These are phyloP conservation scores for Oncorhynchus tshawytscha DNA, from an alignment of 2,113 vertebrate genomes.

Conservation along the genomic window DNA sequence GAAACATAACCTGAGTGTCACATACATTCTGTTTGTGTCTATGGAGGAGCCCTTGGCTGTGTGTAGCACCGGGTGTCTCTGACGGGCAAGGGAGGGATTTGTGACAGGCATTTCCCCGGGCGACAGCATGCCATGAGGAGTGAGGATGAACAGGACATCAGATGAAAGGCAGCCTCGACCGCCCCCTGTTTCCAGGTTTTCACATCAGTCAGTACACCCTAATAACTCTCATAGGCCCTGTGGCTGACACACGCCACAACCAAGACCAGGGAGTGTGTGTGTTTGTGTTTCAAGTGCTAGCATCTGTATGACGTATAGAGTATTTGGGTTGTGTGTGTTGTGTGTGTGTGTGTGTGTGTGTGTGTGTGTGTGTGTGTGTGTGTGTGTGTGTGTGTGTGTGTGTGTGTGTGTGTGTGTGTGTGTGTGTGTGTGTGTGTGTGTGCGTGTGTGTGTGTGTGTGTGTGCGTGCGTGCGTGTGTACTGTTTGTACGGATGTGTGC, in stretches of 20 bases:
- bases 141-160: conserved; percentile 73
- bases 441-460: too few relatives aligned
- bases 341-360: too few relatives aligned
- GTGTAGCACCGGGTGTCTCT: conserved; percentile 47
- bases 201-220: conserved; percentile 50
- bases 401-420: too few relatives aligned
- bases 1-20: too few relatives aligned
- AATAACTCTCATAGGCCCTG: conserved; percentile 57
- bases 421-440: too few relatives aligned
- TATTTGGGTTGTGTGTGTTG: not conserved
- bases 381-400: too few relatives aligned
- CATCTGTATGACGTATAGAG: not conserved
- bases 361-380: too few relatives aligned
- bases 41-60: conserved; percentile 15
- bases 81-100: conserved; percentile 64
- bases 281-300: not conserved
- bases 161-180: conserved; percentile 68
- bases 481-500: too few relatives aligned
- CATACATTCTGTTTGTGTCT: conserved; percentile 27
- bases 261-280: not conserved
- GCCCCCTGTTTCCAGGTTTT: conserved; percentile 68
- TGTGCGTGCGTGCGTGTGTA: too few relatives aligned
- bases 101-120: conserved; percentile 67
- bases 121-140: conserved; percentile 21
- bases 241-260: conserved; percentile 9